Evolutionary conservation across 2,888 invertebrate genomes (phyloP).

Genomic region (Torymus texanus): DNA sequence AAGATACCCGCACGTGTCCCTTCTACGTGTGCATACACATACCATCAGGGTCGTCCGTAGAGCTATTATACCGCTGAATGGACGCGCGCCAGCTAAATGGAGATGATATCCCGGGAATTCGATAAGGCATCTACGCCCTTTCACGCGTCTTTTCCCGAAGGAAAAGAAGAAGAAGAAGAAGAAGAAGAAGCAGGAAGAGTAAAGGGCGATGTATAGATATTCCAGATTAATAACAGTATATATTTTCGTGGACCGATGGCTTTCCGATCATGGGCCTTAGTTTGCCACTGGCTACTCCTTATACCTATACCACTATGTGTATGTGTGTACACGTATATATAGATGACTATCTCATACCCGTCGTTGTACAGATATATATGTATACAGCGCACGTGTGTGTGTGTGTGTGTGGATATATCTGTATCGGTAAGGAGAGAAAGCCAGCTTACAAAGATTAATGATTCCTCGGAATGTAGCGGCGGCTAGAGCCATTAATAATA

Average conservation of each 20-base stretch:
- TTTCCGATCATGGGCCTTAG: slow-evolving; percentile 21
- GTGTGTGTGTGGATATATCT: background rate
- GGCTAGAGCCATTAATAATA: slow-evolving; percentile 55
- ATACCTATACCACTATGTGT: background rate
- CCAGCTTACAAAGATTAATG: slow-evolving; percentile 58
- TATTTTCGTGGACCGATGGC: slow-evolving; percentile 25
- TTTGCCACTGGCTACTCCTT: too few relatives aligned
- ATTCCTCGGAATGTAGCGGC: slow-evolving; percentile 53
- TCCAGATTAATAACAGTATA: slow-evolving; percentile 31
- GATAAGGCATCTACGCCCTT: slow-evolving; percentile 23
- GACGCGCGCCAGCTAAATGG: slow-evolving; percentile 5
- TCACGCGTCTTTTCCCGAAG: background rate
- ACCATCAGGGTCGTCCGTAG: background rate
- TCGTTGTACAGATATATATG: background rate
- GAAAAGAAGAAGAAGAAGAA: too few relatives aligned
- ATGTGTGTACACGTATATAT: background rate
- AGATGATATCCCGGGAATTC: slow-evolving; percentile 43
- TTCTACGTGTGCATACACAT: background rate
- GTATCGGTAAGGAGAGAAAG: slow-evolving; percentile 26
- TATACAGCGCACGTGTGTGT: background rate
- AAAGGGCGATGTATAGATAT: background rate
- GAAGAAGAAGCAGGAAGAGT: too few relatives aligned
- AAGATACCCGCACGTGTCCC: background rate
- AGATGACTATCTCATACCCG: background rate
- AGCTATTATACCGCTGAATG: background rate